Percentiles rank a stretch among this genome's conserved stretches.
Conservation (phyloP, 2,113 vertebrate genomes). For the Cyanoderma ruficeps region DNA sequence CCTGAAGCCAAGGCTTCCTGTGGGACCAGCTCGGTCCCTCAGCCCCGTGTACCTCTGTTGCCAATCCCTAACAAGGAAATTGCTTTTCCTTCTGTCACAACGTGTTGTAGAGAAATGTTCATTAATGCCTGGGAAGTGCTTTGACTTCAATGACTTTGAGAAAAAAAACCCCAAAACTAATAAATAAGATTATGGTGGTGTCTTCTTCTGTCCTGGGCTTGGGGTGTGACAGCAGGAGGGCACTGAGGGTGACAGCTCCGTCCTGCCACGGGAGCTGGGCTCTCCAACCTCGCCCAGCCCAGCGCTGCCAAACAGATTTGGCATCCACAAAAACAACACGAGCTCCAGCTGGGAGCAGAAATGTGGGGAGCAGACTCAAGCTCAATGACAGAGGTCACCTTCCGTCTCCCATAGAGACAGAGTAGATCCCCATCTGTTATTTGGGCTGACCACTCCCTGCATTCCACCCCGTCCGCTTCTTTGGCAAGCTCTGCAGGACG, state of each 20-base stretch:
- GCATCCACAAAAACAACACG: constrained; percentile 5
- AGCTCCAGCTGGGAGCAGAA: constrained; percentile 16
- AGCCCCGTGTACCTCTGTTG: constrained; percentile 53
- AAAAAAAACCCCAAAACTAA: neutral
- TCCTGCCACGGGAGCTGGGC: neutral
- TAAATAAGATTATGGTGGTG: neutral
- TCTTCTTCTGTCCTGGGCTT: neutral
- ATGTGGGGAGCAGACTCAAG: constrained; percentile 28
- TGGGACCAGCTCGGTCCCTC: constrained; percentile 40
- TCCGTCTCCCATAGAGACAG: constrained; percentile 67
- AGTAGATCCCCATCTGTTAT: constrained; percentile 71
- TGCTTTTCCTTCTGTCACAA: constrained; percentile 59
- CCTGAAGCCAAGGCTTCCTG: constrained; percentile 59
- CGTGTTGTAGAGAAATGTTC: constrained; percentile 18
- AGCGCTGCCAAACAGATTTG: neutral
- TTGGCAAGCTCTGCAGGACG: constrained; percentile 55
- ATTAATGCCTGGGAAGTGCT: constrained; percentile 60
- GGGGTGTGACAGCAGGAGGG: neutral
- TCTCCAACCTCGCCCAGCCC: neutral
- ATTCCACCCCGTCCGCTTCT: constrained; percentile 60
- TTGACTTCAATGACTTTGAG: neutral
- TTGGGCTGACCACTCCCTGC: constrained; percentile 70
- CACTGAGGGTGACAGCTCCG: neutral
- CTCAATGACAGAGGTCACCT: constrained; percentile 68
- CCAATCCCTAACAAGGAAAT: constrained; percentile 59